Conservation (phyloP, 2,888 invertebrate genomes). For the Cephus pulcher region DNA sequence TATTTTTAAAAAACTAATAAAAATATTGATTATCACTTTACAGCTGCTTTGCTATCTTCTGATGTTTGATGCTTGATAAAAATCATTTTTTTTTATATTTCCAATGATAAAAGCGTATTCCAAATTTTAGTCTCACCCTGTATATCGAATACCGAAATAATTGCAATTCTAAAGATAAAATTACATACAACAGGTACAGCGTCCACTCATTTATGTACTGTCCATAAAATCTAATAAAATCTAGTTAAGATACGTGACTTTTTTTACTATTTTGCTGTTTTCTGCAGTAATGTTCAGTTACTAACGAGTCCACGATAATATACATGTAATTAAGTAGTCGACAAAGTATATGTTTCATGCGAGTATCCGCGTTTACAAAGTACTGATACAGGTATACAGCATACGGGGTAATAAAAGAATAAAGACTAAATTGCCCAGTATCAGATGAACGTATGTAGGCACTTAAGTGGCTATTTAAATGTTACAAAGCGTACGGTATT, state of each 20-base stretch:
- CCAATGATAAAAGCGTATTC: background rate
- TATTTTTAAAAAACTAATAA: background rate
- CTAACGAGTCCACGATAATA: background rate
- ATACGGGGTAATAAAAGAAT: background rate
- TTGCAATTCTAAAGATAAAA: background rate
- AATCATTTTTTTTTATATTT: too few relatives aligned
- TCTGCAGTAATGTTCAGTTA: background rate
- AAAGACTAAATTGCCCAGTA: background rate
- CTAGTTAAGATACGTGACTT: background rate
- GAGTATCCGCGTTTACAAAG: background rate
- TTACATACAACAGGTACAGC: background rate
- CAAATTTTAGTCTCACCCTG: background rate
- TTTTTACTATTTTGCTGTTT: background rate
- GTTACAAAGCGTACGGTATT: background rate
- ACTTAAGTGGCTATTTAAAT: background rate
- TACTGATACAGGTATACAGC: background rate
- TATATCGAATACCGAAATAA: background rate
- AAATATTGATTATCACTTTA: background rate
- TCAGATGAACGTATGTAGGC: background rate
- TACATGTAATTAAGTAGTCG: background rate
- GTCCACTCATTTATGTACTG: background rate
- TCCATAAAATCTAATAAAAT: background rate
- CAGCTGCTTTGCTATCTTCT: background rate
- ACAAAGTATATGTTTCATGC: background rate
- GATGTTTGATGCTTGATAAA: background rate